Percentiles rank a stretch among this genome's conserved stretches.
Conservation (phyloP, 2,888 invertebrate species). For the Drosophila antonietae region DNA sequence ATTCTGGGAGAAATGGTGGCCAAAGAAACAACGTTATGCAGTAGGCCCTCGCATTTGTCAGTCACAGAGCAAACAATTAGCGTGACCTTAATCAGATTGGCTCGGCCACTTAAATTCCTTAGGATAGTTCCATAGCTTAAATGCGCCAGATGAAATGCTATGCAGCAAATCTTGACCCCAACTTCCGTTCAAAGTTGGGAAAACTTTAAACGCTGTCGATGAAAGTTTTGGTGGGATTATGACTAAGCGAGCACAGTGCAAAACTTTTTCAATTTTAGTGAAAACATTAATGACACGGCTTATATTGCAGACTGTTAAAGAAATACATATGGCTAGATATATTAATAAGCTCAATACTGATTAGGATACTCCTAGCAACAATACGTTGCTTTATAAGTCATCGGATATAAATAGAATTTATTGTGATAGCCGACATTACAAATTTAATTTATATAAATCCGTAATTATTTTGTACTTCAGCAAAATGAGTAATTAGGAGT, state of each 20-base stretch:
- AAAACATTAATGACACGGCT: conserved; percentile 59
- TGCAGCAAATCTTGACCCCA: conserved; percentile 14
- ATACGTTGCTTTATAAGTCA: neutral
- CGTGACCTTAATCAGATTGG: conserved; percentile 69
- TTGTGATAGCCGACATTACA: neutral
- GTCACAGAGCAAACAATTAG: conserved; percentile 69
- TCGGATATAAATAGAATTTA: neutral
- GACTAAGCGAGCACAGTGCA: conserved; percentile 9
- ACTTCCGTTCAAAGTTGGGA: conserved; percentile 4
- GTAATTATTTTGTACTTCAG: neutral
- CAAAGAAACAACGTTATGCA: conserved; percentile 39
- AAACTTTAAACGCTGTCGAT: conserved; percentile 23
- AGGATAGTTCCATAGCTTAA: conserved; percentile 20
- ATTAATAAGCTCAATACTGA: neutral
- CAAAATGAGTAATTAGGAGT: neutral
- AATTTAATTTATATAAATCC: neutral
- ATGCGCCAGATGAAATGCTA: conserved; percentile 23
- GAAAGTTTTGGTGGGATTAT: conserved; percentile 20
- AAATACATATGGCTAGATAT: neutral
- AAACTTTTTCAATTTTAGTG: conserved; percentile 70
- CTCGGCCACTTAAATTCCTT: conserved; percentile 38
- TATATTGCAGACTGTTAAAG: conserved; percentile 19
- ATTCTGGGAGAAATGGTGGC: conserved; percentile 1
- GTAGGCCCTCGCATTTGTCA: conserved; percentile 44
- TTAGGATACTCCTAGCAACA: neutral